Evolutionary conservation across 1,140 invertebrate genomes (phyloP), one percentile per base, ranked within the genome.

Genomic region (Stegodyphus mimosarum): DNA sequence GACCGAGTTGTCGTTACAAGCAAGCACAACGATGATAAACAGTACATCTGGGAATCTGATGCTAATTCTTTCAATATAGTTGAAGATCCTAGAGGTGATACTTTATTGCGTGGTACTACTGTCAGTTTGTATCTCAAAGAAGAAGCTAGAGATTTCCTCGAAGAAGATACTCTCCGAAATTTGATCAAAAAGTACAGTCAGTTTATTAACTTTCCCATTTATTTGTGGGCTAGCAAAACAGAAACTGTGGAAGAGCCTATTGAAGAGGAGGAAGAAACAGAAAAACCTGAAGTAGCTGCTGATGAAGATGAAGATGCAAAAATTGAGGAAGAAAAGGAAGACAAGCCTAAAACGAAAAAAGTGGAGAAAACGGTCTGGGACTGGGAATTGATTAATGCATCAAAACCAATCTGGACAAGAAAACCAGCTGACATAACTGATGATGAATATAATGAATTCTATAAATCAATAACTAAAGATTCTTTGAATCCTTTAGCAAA

Each of bases 151-250:
- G 98, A 99, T 91, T 99, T 96, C 92, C 90, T 99, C 85, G 97
- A 99, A 91, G 93, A 95, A 77, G 95, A 97, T 88, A 98, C 97
- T 5, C 93, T 99, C 17, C 95, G 94, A 87, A 94, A 95, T 87
- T 91, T 99, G 6, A 95, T 99, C 50, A 96, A 96, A 90, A 99
- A 99, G 91, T 99, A 99, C 91, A 99, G 97, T 1, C 98, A 99
- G 92, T 99, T 99, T 91, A 99, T 99, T 88, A 99, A 99, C 91
- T 99, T 99, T 93, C 96, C 96, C 18, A 99, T 99, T 89, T 96
- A 96, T 90, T 90, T 99, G 89, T 99, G 98, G 98, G 93, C 95
- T 63, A 97, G 96, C 90, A 98, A 96, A 89, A 92, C 95, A 50
- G 93, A 98, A 87, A 94, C 96, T 83, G 96, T 97, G 70, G 96